A percentile compares a stretch with the other conserved stretches of the same genome.
Evolutionary conservation across 2,113 vertebrate species (phyloP).

Genomic region (Percopsis transmontana): DNA sequence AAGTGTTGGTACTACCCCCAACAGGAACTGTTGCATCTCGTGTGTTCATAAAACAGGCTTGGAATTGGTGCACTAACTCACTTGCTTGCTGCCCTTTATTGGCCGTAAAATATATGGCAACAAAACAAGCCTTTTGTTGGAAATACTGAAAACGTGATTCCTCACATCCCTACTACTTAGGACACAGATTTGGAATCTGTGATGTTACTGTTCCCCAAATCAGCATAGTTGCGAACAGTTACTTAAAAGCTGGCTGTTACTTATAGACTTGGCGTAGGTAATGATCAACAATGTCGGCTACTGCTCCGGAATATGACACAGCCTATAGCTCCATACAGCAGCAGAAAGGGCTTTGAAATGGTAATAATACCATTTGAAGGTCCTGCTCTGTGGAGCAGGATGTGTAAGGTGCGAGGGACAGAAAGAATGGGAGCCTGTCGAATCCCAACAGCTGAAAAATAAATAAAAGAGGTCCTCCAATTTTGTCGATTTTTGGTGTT

Average conservation of each 20-base stretch:
- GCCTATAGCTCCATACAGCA: constrained; percentile 35
- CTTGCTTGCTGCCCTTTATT: constrained; percentile 22
- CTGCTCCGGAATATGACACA: constrained; percentile 34
- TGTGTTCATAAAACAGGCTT: constrained; percentile 2
- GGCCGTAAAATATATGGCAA: constrained; percentile 40
- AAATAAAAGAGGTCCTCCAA: not conserved
- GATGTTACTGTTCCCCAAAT: constrained; percentile 30
- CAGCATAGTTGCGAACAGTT: not conserved
- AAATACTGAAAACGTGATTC: constrained; percentile 32
- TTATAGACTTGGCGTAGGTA: constrained; percentile 24
- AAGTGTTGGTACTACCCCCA: not conserved
- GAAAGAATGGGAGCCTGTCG: not conserved
- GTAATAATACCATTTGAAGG: constrained; percentile 67
- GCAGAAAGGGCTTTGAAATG: constrained; percentile 67
- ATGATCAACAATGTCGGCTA: constrained; percentile 22
- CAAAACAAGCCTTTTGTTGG: constrained; percentile 33
- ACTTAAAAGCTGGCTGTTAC: constrained; percentile 1
- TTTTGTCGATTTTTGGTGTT: not conserved
- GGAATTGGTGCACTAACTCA: constrained; percentile 8
- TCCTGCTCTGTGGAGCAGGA: not conserved
- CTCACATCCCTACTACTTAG: constrained; percentile 19
- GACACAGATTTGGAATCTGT: not conserved
- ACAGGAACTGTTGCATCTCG: constrained; percentile 4
- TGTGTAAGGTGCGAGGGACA: too few species aligned
- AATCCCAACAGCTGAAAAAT: not conserved